Evolutionary conservation across 2,888 invertebrate genomes (phyloP).

Genomic region (Phyllotreta striolata): DNA sequence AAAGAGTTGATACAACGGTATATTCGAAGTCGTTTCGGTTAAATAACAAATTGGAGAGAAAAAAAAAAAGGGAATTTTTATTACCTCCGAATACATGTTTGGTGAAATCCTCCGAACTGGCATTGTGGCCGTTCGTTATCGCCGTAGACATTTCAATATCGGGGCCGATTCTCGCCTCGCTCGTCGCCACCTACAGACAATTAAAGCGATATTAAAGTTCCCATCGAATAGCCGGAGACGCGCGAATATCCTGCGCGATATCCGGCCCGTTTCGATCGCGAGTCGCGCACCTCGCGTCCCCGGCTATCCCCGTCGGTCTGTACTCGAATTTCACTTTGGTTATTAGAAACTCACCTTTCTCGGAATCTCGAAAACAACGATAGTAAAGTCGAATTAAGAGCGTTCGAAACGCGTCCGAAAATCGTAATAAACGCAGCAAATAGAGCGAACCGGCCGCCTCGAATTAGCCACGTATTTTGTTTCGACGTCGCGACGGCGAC

Average conservation of each 20-base stretch:
- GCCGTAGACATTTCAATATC: constrained; percentile 49
- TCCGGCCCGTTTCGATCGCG: too few relatives aligned
- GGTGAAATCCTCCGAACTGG: constrained; percentile 50
- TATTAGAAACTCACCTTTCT: too few relatives aligned
- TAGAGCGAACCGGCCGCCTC: constrained; percentile 8
- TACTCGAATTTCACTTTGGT: too few relatives aligned
- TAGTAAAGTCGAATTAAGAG: background rate
- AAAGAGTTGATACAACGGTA: too few relatives aligned
- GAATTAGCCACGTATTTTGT: constrained; percentile 35
- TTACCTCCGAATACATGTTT: constrained; percentile 54
- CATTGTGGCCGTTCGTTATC: constrained; percentile 49
- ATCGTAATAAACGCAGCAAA: constrained; percentile 22
- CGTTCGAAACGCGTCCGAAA: background rate
- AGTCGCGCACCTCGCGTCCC: background rate
- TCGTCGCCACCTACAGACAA: constrained; percentile 45
- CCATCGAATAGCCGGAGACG: too few relatives aligned
- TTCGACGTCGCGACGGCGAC: constrained; percentile 1
- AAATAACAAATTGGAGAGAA: background rate
- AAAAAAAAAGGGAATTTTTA: constrained; percentile 14
- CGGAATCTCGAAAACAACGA: background rate
- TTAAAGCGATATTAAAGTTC: too few relatives aligned
- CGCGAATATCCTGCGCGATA: too few relatives aligned
- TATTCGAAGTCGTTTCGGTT: too few relatives aligned
- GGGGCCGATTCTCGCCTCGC: constrained; percentile 43
- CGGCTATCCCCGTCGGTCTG: too few relatives aligned